Percentiles rank a stretch among this genome's conserved stretches.
Conservation (phyloP, 2,797 vertebrate genomes). For the Taeniopygia guttata region DNA sequence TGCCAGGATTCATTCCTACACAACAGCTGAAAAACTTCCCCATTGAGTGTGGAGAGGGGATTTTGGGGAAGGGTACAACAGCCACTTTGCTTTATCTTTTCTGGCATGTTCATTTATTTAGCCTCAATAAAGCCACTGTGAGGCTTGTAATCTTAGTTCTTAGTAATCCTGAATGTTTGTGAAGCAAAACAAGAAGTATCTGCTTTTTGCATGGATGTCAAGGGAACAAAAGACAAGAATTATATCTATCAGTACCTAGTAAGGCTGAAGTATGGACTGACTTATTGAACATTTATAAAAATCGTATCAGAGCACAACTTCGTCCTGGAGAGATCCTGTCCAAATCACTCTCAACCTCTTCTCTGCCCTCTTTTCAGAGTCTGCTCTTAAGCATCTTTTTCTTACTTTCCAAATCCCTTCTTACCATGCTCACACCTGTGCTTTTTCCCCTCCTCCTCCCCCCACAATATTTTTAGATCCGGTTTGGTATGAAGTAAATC, state of each 20-base stretch:
- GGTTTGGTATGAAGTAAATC: background rate
- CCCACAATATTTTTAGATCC: background rate
- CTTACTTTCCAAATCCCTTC: background rate
- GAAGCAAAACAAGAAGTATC: background rate
- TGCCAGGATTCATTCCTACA: background rate
- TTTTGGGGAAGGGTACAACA: background rate
- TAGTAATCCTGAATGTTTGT: background rate
- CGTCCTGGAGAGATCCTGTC: background rate
- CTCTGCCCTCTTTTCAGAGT: background rate
- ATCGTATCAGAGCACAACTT: background rate
- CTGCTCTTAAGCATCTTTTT: background rate
- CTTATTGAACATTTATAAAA: background rate
- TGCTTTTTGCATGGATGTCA: background rate
- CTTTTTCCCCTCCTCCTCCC: accelerated
- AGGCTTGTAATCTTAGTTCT: background rate
- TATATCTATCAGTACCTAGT: background rate
- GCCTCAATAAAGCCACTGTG: background rate
- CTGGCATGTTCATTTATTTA: background rate
- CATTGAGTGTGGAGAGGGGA: background rate
- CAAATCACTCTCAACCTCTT: background rate
- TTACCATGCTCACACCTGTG: background rate
- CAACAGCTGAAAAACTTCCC: background rate
- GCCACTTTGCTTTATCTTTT: background rate
- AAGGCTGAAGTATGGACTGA: background rate
- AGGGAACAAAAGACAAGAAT: background rate